Conservation (phyloP, 2,113 vertebrate species). For the Callocephalon fimbriatum region DNA sequence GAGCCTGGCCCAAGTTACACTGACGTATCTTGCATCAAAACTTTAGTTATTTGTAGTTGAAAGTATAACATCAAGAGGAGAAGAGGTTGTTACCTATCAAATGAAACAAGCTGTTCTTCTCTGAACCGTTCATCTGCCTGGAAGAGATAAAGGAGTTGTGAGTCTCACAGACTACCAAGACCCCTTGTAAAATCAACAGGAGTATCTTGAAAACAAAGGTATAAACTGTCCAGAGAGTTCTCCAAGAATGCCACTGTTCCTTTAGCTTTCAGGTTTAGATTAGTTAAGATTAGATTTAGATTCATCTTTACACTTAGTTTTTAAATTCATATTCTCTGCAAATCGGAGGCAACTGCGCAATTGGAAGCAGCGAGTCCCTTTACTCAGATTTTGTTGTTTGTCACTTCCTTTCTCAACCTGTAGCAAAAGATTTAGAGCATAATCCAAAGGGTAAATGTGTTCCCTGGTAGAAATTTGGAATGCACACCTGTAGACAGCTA, state of each 20-base stretch:
- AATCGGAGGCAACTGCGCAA: not conserved
- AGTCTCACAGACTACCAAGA: not conserved
- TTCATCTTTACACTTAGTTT: not conserved
- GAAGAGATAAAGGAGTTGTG: conserved; percentile 30
- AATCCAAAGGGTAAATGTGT: not conserved
- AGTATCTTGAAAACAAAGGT: not conserved
- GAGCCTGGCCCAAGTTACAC: not conserved
- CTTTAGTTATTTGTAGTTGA: not conserved
- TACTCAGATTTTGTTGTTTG: not conserved
- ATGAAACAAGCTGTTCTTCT: conserved; percentile 93
- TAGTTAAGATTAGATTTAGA: not conserved
- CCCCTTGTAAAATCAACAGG: not conserved
- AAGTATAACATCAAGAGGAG: not conserved
- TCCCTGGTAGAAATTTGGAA: not conserved
- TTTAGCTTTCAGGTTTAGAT: not conserved
- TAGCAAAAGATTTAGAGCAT: not conserved
- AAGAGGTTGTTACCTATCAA: conserved; percentile 86
- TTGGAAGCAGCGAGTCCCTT: not conserved
- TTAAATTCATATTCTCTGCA: not conserved
- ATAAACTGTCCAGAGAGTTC: not conserved
- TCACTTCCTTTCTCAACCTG: not conserved
- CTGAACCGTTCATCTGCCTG: conserved; percentile 86
- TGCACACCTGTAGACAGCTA: not conserved
- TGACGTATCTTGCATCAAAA: not conserved
- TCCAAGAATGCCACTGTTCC: not conserved